Base-by-base conservation (phyloP, 2,888 invertebrate species). In the Trichopria drosophilae region DNA sequence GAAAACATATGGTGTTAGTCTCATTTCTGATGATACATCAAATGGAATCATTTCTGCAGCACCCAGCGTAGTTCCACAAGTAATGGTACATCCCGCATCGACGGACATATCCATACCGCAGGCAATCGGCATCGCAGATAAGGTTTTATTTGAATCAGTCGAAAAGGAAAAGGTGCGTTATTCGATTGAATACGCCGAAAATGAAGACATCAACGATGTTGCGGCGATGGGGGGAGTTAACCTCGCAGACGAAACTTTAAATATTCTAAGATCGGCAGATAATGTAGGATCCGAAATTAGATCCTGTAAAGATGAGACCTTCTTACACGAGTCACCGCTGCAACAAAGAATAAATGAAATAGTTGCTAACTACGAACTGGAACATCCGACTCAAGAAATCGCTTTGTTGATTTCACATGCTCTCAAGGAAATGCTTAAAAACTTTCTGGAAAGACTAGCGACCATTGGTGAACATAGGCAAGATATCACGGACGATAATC, bases 161-260 rank as follows among this genome's bases (percentile, higher is more conserved):
- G n/a, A n/a, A n/a, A n/a, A n/a, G n/a, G n/a, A n/a, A n/a, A n/a
- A n/a, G n/a, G n/a, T n/a, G n/a, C n/a, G n/a, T n/a, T n/a, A n/a
- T n/a, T n/a, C n/a, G n/a, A n/a, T n/a, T n/a, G n/a, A n/a, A n/a
- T 78, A 78, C 75, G 78, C 84, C 55, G 93, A 90, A 32, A 94
- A 95, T 69, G 96, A 96, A 73, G 96, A 98, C 75, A 95, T 97
- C 68, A 98, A 97, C 71, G 97, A 98, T 79, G 97, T 98, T 10
- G 96, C 97, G 22, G 95, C 97, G 7, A 97, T 98, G 97, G 97
- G 97, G 57, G 97, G 97, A 41, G 97, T 98, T 46, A 98, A 98
- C 79, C 81, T 98, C 66, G 90, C 91, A 0, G 97, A 98, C 77
- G 97, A 98, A 77, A 89, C 91, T 26, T 93, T 94, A 75, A 86